Percentiles rank a stretch among this genome's conserved stretches.
phyloP scores from a whole-genome alignment of 1,140 invertebrate species.

The Hylaeus volcanicus region DNA sequence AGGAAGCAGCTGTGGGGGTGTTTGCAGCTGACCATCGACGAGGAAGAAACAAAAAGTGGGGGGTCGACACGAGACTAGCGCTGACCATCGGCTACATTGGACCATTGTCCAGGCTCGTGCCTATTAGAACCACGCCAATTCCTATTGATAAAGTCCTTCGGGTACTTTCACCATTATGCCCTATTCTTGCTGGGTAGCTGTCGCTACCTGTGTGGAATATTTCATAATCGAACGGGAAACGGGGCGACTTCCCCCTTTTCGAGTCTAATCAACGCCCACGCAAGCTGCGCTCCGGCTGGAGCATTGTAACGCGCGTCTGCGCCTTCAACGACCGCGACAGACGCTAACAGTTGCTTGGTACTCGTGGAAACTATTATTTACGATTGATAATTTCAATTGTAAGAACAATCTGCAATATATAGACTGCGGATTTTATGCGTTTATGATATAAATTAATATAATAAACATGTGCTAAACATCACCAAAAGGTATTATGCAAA shows the following conservation, averaged over 20 bases:
- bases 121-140: slow-evolving; percentile 72
- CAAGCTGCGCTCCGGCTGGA: slow-evolving; percentile 35
- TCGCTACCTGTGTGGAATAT: slow-evolving; percentile 50
- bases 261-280: slow-evolving; percentile 73
- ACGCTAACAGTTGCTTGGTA: not conserved
- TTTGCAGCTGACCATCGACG: slow-evolving; percentile 49
- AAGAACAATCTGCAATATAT: too few relatives aligned
- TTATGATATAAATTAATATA: too few relatives aligned
- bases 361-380: slow-evolving; percentile 11
- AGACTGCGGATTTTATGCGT: too few relatives aligned
- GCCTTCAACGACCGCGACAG: not conserved
- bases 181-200: slow-evolving; percentile 62
- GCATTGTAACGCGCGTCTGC: slow-evolving; percentile 26
- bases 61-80: slow-evolving; percentile 20
- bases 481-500: too few relatives aligned
- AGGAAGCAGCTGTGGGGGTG: slow-evolving; percentile 64
- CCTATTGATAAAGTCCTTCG: slow-evolving; percentile 70
- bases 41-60: slow-evolving; percentile 45
- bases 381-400: not conserved
- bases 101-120: slow-evolving; percentile 65
- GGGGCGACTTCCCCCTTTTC: slow-evolving; percentile 59
- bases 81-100: slow-evolving; percentile 67
- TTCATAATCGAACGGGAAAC: slow-evolving; percentile 68
- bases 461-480: too few relatives aligned
- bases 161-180: slow-evolving; percentile 66